Evolutionary conservation across 2,113 vertebrate genomes (phyloP).

Genomic region (Canis aureus): DNA sequence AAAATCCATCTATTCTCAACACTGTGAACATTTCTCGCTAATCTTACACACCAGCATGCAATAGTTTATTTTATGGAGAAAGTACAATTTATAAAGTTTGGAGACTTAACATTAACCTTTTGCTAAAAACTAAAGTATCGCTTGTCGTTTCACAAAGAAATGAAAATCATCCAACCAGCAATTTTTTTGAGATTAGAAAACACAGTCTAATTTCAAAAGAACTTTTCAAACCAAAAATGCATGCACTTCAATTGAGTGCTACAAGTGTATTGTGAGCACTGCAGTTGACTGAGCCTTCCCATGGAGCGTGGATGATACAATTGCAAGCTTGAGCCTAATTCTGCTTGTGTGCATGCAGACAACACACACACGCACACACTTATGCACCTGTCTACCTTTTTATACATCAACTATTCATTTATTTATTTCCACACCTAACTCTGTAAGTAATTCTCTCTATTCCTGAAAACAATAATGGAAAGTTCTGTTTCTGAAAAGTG

Average conservation of each 20-base stretch:
- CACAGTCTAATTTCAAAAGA: conserved; percentile 73
- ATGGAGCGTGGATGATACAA: neutral
- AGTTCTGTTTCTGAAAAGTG: neutral
- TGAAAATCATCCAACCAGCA: conserved; percentile 81
- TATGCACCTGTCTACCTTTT: neutral
- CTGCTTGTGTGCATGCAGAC: neutral
- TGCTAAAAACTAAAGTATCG: conserved; percentile 84
- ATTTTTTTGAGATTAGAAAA: conserved; percentile 83
- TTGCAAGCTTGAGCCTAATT: conserved; percentile 21
- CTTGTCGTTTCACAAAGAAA: conserved; percentile 82
- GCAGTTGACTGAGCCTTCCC: neutral
- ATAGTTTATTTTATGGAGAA: conserved; percentile 84
- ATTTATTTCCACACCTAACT: neutral
- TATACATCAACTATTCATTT: neutral
- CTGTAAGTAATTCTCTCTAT: neutral
- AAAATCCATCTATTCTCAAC: conserved; percentile 89
- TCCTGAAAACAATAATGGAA: neutral
- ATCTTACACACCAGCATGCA: conserved; percentile 76
- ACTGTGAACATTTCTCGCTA: conserved; percentile 81
- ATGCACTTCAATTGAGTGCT: conserved; percentile 37
- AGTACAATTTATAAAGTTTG: conserved; percentile 83
- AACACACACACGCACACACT: rapidly evolving
- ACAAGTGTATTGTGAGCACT: neutral
- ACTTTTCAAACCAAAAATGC: conserved; percentile 62
- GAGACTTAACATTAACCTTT: conserved; percentile 85